Base-by-base conservation (phyloP, 1,140 invertebrate genomes). In the Brachionus manjavacas region DNA sequence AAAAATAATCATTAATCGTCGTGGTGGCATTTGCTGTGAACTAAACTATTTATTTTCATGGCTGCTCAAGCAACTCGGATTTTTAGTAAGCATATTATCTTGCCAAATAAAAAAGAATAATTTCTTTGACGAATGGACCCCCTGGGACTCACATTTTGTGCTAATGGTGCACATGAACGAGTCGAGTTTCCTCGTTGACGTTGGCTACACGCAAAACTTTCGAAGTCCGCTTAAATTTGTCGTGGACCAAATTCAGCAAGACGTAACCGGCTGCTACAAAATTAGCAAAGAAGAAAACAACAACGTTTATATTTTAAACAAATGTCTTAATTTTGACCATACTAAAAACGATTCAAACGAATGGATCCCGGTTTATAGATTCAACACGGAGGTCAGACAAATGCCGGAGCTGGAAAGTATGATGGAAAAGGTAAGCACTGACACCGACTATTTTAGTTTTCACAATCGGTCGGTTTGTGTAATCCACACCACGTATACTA, bases 11-110 rank as follows among this genome's bases (percentile, higher is more conserved):
- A 20, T 52, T 14, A 79, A 79, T 28, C 20, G 43, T 9, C 76
- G 76, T 52, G 76, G 76, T 79, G 76, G 76, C 9, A 31, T 79
- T 79, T 79, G 76, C 46, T 79, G 52, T 49, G 76, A 79, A 60
- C 25, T 79, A 12, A 79, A 79, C 43, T 79, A 79, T 55, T 60
- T 79, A 39, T 79, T 79, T 49, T 46, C 76, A 52, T 79, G 76
- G 76, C 43, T 79, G 16, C 35, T 79, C 23, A 49, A 79, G 23
- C 11, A 79, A 35, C 39, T 79, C 46, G 76, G 76, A 25, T 79
- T 49, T 49, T 31, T 52, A 79, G 76, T 79, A 25, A 49, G n/a
- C 23, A 79, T 79, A 11, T 28, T 79, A 28, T 79, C 76, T 28
- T 79, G 76, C 55, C 46, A 60, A 52, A 79, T 79, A 79, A 72